Base-by-base conservation (phyloP, 2,797 vertebrate species). In the Lutjanus argentimaculatus region DNA sequence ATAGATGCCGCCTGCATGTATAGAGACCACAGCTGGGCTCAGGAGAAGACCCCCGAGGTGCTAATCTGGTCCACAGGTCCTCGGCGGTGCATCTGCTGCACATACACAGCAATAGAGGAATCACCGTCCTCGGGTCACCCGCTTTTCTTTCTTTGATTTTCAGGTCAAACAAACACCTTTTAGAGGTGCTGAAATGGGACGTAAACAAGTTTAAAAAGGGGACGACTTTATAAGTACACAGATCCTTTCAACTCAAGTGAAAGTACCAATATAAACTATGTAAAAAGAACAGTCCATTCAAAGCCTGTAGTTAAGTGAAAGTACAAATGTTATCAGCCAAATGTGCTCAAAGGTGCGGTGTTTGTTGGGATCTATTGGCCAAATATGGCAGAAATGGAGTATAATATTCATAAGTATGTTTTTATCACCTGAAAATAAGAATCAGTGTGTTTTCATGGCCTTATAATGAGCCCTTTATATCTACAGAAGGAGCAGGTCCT, bases 11-110 rank as follows among this genome's bases (percentile, higher is more conserved):
- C 66, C 67, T 83, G 79, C 67, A 4, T 21, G 62, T 84, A 80
- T 79, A 83, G 90, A 90, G 64, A 25, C 82, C 93, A 90, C 95
- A 95, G 94, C 94, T 96, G 95, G 91, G 86, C 89, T 92, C 90
- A 67, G 43, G 72, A 80, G 40, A 67, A 66, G 83, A 86, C 62
- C 87, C 93, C 86, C 21, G 71, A 88, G 93, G 94, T 89, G 91
- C 82, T 91, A 93, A 95, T 95, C 94, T 94, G 91, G 87, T 89
- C 88, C 84, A 88, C 82, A 82, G 88, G 80, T 91, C 85, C 82
- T 87, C 75, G 4, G 22, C 19, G 62, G 81, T 86, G 84, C 92
- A 88, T 94, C 92, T 93, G 92, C 93, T 89, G 88, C 89, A 68
- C 80, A 42, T 49, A 65, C 88, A 83, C 87, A 66, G 77, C 67